phyloP scores from a whole-genome alignment of 2,888 invertebrate genomes.

The Papilio demoleus region DNA sequence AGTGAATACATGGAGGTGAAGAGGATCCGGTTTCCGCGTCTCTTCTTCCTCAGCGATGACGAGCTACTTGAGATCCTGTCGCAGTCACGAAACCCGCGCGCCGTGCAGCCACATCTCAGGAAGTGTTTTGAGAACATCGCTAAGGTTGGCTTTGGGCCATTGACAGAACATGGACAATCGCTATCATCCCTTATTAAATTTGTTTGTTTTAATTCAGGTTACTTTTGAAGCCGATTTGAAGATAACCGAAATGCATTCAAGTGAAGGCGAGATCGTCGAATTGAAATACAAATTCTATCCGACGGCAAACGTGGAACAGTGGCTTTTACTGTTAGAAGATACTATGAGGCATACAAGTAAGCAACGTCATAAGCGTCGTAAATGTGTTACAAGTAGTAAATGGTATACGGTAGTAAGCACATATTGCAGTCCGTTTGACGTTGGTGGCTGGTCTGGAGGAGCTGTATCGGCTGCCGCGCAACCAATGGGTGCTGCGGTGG shows the following conservation, averaged over 20 bases:
- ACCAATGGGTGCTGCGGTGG: constrained; percentile 89
- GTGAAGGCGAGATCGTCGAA: constrained; percentile 89
- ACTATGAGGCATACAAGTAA: constrained; percentile 86
- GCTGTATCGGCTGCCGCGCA: constrained; percentile 67
- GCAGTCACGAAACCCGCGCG: constrained; percentile 89
- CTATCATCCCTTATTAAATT: no score
- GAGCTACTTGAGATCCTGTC: constrained; percentile 92
- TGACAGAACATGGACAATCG: no score
- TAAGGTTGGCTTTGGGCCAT: constrained; percentile 71
- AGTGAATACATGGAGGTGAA: constrained; percentile 91
- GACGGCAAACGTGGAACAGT: constrained; percentile 88
- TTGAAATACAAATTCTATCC: constrained; percentile 87
- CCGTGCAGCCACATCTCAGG: constrained; percentile 91
- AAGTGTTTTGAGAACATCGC: constrained; percentile 93
- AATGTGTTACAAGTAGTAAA: not conserved
- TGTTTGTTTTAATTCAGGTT: constrained; percentile 72
- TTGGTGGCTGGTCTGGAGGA: constrained; percentile 67
- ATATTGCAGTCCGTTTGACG: constrained; percentile 69
- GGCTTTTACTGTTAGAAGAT: constrained; percentile 87
- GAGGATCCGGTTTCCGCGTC: constrained; percentile 87
- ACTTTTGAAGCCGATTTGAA: constrained; percentile 87
- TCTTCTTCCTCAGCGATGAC: constrained; percentile 93
- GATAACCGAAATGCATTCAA: constrained; percentile 90
- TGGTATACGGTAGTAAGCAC: not conserved
- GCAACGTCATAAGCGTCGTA: not conserved